These are phyloP conservation scores for Lepisosteus osseus DNA, from an alignment of 2,113 vertebrate genomes.

Conservation along the genomic window DNA sequence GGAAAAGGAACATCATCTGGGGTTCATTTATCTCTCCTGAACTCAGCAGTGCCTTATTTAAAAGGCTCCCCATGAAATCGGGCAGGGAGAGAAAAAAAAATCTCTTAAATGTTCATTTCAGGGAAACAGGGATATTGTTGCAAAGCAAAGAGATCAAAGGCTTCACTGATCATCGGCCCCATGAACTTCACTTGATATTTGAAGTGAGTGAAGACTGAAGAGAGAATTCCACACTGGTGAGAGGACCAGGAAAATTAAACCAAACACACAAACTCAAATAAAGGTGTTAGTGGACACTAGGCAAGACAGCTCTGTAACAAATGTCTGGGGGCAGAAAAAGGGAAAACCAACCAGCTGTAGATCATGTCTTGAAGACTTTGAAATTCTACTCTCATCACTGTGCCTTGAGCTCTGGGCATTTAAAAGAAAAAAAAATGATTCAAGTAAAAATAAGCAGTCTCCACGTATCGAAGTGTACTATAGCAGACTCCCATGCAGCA, in stretches of 20 bases:
- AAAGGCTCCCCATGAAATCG: too few relatives aligned
- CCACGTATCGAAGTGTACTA: neutral
- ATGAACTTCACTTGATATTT: too few relatives aligned
- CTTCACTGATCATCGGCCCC: too few relatives aligned
- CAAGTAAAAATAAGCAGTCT: neutral
- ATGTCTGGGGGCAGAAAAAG: neutral
- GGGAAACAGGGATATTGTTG: too few relatives aligned
- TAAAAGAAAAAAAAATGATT: neutral
- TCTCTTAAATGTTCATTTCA: too few relatives aligned
- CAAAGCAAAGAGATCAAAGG: too few relatives aligned
- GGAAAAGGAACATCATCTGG: too few relatives aligned
- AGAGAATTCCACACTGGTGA: neutral
- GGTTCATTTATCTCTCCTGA: too few relatives aligned
- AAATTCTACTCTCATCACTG: conserved; percentile 51
- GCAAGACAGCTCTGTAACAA: neutral
- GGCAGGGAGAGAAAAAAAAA: too few relatives aligned
- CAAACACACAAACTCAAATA: neutral
- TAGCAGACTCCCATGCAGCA: neutral
- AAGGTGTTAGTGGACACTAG: neutral
- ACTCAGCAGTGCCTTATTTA: too few relatives aligned
- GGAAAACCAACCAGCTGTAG: conserved; percentile 52
- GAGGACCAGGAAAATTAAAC: neutral
- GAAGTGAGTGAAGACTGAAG: neutral
- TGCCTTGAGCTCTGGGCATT: conserved; percentile 58
- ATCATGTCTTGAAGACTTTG: conserved; percentile 49